A percentile compares a stretch with the other conserved stretches of the same genome.
These are phyloP conservation scores for Anoura caudifer DNA, from an alignment of 2,113 vertebrate species.

Conservation along the genomic window DNA sequence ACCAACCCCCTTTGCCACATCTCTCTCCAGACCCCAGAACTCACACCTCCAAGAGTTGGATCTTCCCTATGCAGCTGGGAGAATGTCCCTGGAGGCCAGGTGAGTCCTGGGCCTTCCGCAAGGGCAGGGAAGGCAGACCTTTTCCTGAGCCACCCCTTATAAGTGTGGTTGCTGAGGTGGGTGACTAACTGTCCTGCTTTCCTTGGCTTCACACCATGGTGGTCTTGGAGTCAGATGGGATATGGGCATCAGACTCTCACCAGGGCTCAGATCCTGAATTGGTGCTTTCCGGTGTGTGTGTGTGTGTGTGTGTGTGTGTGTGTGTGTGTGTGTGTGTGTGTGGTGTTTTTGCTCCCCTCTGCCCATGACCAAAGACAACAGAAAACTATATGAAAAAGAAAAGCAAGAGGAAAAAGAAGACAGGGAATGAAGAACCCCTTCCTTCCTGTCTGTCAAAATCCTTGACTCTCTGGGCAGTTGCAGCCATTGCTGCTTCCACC, in stretches of 20 bases:
- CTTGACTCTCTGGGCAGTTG: background rate
- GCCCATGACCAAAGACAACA: background rate
- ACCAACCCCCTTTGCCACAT: background rate
- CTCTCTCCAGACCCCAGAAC: background rate
- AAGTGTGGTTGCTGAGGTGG: background rate
- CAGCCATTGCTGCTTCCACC: background rate
- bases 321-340: background rate
- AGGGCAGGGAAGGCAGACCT: background rate
- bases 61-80: background rate
- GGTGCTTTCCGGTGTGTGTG: background rate
- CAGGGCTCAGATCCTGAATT: background rate
- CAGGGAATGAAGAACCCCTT: background rate
- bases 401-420: background rate
- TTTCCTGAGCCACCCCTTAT: accelerated
- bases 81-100: background rate
- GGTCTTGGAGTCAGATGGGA: background rate
- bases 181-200: background rate
- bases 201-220: background rate
- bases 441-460: background rate
- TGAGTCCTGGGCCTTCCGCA: background rate
- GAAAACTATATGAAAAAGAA: background rate
- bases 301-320: background rate
- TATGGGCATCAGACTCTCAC: background rate
- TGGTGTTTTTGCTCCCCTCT: background rate
- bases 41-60: background rate